Evolutionary conservation across 1,140 invertebrate genomes (phyloP).

Genomic region (Ganaspis sp.): DNA sequence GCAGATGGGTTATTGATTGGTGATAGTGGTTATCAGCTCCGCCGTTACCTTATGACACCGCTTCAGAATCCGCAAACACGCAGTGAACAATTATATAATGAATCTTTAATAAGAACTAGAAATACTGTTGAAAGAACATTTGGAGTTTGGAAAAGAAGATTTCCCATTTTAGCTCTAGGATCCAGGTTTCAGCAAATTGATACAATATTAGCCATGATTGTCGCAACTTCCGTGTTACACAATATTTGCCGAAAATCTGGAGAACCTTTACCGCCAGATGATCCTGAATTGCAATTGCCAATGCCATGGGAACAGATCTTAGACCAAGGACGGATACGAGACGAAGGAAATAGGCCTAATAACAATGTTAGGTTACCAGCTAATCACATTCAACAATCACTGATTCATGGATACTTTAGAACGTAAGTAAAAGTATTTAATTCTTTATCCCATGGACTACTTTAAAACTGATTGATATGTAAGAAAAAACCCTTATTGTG

Average conservation of each 20-base stretch:
- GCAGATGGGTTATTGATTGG: slow-evolving; percentile 42
- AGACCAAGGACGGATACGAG: no score
- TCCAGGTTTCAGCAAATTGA: neutral
- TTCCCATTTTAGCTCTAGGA: slow-evolving; percentile 46
- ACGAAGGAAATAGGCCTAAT: no score
- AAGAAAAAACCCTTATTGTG: no score
- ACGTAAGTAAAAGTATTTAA: no score
- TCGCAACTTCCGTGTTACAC: slow-evolving; percentile 44
- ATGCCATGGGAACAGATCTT: no score
- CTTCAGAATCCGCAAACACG: slow-evolving; percentile 39
- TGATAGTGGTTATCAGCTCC: slow-evolving; percentile 47
- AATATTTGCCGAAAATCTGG: slow-evolving; percentile 35
- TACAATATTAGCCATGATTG: slow-evolving; percentile 31
- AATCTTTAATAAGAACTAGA: slow-evolving; percentile 53
- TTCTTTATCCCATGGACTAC: no score
- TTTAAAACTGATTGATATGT: no score
- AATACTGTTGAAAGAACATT: slow-evolving; percentile 57
- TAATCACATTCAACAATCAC: no score
- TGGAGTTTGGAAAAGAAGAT: slow-evolving; percentile 57
- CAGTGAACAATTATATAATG: slow-evolving; percentile 52
- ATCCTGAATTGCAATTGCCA: neutral
- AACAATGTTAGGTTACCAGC: no score
- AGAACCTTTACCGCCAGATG: slow-evolving; percentile 23
- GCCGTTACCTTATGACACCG: slow-evolving; percentile 50
- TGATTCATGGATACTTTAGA: no score